These are phyloP conservation scores for Hypomesus transpacificus DNA, from an alignment of 2,113 vertebrate species.

Conservation along the genomic window DNA sequence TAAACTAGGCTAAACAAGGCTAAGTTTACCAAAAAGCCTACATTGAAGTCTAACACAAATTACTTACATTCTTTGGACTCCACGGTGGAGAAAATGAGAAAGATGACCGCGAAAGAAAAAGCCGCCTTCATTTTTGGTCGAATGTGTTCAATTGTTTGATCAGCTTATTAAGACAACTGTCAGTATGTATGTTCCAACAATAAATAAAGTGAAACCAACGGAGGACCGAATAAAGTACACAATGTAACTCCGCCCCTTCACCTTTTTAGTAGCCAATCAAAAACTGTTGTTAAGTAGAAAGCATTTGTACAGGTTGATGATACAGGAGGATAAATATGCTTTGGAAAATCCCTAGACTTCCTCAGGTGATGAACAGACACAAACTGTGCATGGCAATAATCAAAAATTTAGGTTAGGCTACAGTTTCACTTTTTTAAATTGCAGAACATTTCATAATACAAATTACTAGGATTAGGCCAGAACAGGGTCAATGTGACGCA, in stretches of 20 bases:
- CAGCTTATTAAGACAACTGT: too few relatives aligned
- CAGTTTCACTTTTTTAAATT: too few relatives aligned
- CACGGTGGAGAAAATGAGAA: slow-evolving; percentile 3
- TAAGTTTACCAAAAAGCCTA: background rate
- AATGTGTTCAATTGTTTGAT: background rate
- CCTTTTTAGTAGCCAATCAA: slow-evolving; percentile 37
- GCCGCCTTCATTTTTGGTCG: slow-evolving; percentile 25
- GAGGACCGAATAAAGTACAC: rapidly evolving
- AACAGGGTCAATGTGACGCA: too few relatives aligned
- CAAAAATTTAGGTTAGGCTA: too few relatives aligned
- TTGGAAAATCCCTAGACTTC: background rate
- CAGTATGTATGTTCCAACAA: background rate
- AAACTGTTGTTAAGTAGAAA: slow-evolving; percentile 47
- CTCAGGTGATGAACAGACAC: too few relatives aligned
- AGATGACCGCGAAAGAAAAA: slow-evolving; percentile 1
- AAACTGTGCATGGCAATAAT: too few relatives aligned
- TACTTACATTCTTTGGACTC: slow-evolving; percentile 29
- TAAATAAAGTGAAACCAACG: too few relatives aligned
- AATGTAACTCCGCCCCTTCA: background rate
- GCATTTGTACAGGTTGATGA: slow-evolving; percentile 20
- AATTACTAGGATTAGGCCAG: too few relatives aligned
- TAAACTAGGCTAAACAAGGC: background rate
- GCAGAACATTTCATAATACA: too few relatives aligned
- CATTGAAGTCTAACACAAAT: background rate
- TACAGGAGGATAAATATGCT: background rate